These are phyloP conservation scores for Gadus chalcogrammus DNA, from an alignment of 2,113 vertebrate species.

Conservation along the genomic window DNA sequence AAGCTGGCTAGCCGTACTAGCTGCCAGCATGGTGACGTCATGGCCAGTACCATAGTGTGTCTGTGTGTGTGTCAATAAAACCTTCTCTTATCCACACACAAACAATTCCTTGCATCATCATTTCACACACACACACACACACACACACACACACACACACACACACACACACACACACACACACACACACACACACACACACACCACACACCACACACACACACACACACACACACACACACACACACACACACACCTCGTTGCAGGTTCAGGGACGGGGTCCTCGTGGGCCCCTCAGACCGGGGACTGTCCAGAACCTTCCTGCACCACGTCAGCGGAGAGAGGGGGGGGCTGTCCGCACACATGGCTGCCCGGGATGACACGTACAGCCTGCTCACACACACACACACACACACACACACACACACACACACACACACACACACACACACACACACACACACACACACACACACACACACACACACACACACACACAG, in stretches of 20 bases:
- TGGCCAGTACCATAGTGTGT: not conserved
- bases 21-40: too few relatives aligned
- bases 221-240: slow-evolving; percentile 49
- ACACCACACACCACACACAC: slow-evolving; percentile 60
- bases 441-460: not conserved
- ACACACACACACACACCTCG: slow-evolving; percentile 74
- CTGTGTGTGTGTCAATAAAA: too few relatives aligned
- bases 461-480: not conserved
- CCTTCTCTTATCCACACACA: not conserved
- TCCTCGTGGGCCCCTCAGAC: slow-evolving; percentile 80
- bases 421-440: not conserved
- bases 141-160: slow-evolving; percentile 56
- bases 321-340: slow-evolving; percentile 87
- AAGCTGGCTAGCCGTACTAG: too few relatives aligned
- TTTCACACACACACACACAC: slow-evolving; percentile 58
- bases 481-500: too few relatives aligned
- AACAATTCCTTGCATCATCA: not conserved
- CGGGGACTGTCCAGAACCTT: slow-evolving; percentile 81
- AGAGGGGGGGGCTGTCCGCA: slow-evolving; percentile 57
- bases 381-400: not conserved
- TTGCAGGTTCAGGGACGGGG: slow-evolving; percentile 82
- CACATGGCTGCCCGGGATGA: slow-evolving; percentile 54
- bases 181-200: slow-evolving; percentile 48
- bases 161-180: slow-evolving; percentile 10
- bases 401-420: too few relatives aligned